Percentiles rank a stretch among this genome's conserved stretches.
Evolutionary conservation across 2,113 vertebrate genomes (phyloP).

Genomic region (Paradoxurus hermaphroditus): DNA sequence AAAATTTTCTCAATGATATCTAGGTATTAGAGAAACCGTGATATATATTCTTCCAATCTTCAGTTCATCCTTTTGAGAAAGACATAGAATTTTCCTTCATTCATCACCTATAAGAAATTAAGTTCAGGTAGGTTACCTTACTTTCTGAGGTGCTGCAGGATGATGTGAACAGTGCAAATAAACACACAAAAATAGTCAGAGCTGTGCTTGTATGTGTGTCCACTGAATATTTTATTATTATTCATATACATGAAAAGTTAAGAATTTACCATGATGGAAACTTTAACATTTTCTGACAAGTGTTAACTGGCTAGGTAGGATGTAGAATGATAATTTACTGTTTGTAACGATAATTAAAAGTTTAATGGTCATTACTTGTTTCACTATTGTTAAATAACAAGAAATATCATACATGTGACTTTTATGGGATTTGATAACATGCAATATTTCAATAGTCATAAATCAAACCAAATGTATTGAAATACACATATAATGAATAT

Average conservation of each 20-base stretch:
- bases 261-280: not conserved
- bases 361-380: not conserved
- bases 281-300: not conserved
- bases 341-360: slow-evolving; percentile 16
- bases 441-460: not conserved
- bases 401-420: not conserved
- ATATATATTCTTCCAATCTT: not conserved
- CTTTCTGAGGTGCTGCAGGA: not conserved
- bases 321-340: not conserved
- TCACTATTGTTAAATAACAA: not conserved
- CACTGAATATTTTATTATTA: not conserved
- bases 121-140: not conserved
- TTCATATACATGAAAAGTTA: not conserved
- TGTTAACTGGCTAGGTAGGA: not conserved
- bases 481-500: not conserved
- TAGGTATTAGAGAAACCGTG: not conserved
- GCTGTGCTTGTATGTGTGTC: not conserved
- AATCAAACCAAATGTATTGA: not conserved
- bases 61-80: not conserved
- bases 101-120: not conserved
- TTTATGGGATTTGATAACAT: not conserved
- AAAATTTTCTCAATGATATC: not conserved
- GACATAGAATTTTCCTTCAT: not conserved
- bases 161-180: not conserved
- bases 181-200: not conserved